Evolutionary conservation across 2,797 vertebrate species (phyloP), one percentile per base, ranked within the genome.

Genomic region (Peromyscus aztecus): DNA sequence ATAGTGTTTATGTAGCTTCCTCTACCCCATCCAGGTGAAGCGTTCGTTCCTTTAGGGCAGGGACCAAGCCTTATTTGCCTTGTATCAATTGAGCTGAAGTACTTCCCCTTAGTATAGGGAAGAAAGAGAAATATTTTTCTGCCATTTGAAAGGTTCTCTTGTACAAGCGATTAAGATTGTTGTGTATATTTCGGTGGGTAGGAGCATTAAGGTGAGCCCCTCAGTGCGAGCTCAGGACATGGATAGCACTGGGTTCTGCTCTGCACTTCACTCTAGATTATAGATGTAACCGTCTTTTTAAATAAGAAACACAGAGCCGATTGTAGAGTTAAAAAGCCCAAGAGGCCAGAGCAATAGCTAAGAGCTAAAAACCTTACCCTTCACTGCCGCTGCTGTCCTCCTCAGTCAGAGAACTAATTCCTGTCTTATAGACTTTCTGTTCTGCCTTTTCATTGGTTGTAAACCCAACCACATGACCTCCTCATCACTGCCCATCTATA

Each of bases 141-240:
- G 46, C 81, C 81, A 82, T 77, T 34, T 92, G 61, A 83, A 96
- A 55, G n/a, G 13, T 77, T 95, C 40, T 96, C 13, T 6, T 82
- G 37, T 91, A 55, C 4, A 76, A 85, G 57, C 94, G 71, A 77
- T 57, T 67, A 76, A 83, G 17, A 90, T 91, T 96, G 55, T 65
- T 89, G 10, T 43, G 0, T 81, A 63, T 13, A 23, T 89, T 89
- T 21, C 16, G 80, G 8, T 83, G 55, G 16, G 65, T 83, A 4
- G 46, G 93, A 82, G 16, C 87, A 43, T 91, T 59, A 67, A 77
- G 78, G 85, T 89, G 52, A 78, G 89, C 49, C 85, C 49, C n/a
- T 65, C 61, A 24, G 67, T 3, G 1, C 59, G 81, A 2, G 94
- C 82, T 96, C 27, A 52, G 77, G 46, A 49, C 43, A 43, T 43